Conservation (phyloP, 2,113 vertebrate genomes). For the Pseudolaguvia tuberculata region DNA sequence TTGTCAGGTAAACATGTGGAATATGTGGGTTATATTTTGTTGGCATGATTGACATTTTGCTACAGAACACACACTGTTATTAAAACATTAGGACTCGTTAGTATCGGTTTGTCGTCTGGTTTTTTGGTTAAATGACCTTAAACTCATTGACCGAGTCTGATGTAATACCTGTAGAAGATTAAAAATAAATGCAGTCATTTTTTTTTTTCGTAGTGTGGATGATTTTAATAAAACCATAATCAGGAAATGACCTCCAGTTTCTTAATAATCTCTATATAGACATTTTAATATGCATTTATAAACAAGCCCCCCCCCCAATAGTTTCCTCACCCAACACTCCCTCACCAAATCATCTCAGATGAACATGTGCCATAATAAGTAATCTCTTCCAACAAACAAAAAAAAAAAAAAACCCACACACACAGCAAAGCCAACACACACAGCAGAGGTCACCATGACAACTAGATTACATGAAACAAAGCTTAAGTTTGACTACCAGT, state of each 20-base stretch:
- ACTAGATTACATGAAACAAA: constrained; percentile 31
- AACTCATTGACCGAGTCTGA: not conserved
- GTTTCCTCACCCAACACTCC: constrained; percentile 40
- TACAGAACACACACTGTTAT: not conserved
- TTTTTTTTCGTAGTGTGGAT: not conserved
- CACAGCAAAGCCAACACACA: constrained; percentile 52
- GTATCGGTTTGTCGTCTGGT: not conserved
- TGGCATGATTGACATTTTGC: not conserved
- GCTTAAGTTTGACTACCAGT: constrained; percentile 11
- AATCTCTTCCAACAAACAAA: constrained; percentile 51
- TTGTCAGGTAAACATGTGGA: no score
- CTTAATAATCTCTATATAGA: constrained; percentile 62
- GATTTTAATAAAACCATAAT: not conserved
- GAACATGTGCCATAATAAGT: constrained; percentile 66
- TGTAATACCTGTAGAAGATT: not conserved
- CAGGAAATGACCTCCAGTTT: not conserved
- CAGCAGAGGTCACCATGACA: constrained; percentile 32
- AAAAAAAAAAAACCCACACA: no score
- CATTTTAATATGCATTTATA: constrained; percentile 66
- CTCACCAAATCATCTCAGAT: constrained; percentile 47
- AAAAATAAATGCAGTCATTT: not conserved
- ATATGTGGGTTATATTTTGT: no score
- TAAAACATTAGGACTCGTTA: not conserved
- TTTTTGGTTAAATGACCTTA: not conserved
- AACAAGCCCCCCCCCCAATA: constrained; percentile 53